A percentile compares a stretch with the other conserved stretches of the same genome.
These are phyloP conservation scores for Thereva nobilitata DNA, from an alignment of 2,888 invertebrate genomes.

Conservation along the genomic window DNA sequence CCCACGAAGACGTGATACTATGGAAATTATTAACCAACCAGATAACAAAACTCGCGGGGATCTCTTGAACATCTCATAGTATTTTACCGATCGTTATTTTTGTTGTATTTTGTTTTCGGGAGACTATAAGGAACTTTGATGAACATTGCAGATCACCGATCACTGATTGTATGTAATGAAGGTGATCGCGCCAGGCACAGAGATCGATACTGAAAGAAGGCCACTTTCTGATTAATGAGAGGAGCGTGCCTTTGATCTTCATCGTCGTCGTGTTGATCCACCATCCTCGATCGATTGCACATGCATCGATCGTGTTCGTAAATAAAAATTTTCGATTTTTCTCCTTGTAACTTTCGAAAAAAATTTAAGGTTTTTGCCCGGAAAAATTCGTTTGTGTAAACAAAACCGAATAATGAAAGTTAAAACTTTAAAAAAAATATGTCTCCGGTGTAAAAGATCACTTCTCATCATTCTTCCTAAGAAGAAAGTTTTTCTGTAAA, in stretches of 20 bases:
- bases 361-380: not conserved
- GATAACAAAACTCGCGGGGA: not conserved
- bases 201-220: constrained; percentile 6
- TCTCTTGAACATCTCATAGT: no score
- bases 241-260: constrained; percentile 1
- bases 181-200: no score
- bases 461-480: no score
- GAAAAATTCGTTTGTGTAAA: no score
- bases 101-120: no score
- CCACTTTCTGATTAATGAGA: not conserved
- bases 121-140: no score
- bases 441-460: no score
- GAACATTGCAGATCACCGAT: not conserved
- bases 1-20: constrained; percentile 3
- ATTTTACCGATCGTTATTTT: no score
- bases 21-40: not conserved
- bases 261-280: not conserved
- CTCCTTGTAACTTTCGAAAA: not conserved
- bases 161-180: not conserved
- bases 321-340: constrained; percentile 1
- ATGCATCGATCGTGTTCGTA: not conserved
- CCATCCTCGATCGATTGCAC: not conserved
- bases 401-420: no score
- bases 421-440: no score
- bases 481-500: no score